Conservation (phyloP, 2,888 invertebrate species). For the Trissonchulus latispiculum region DNA sequence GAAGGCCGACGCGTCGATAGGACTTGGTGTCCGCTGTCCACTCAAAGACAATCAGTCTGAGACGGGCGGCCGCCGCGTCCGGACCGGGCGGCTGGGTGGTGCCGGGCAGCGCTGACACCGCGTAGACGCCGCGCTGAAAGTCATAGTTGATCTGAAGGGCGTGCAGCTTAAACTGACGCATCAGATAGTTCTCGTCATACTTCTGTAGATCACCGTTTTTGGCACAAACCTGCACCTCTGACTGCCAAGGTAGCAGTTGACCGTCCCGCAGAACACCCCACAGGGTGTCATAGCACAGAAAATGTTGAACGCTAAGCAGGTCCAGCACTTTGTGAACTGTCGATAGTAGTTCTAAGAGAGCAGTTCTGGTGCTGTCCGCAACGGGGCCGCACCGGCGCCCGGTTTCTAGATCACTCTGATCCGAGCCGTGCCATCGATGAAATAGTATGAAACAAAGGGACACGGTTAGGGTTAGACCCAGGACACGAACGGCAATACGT, state of each 20-base stretch:
- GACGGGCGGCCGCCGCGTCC: background rate
- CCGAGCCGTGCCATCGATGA: too few relatives aligned
- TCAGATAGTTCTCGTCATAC: slow-evolving; percentile 47
- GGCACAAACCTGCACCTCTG: slow-evolving; percentile 51
- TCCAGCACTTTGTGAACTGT: slow-evolving; percentile 38
- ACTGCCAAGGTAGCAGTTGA: slow-evolving; percentile 53
- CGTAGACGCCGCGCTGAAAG: slow-evolving; percentile 51
- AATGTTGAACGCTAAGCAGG: slow-evolving; percentile 50
- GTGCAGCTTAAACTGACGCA: slow-evolving; percentile 49
- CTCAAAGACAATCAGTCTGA: slow-evolving; percentile 48
- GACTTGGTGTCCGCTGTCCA: slow-evolving; percentile 45
- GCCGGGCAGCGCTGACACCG: slow-evolving; percentile 35
- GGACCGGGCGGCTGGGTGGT: too few relatives aligned
- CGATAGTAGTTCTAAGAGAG: background rate
- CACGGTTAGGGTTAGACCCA: too few relatives aligned
- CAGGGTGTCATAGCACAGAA: slow-evolving; percentile 53
- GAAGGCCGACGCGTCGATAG: slow-evolving; percentile 53
- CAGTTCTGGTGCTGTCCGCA: too few relatives aligned
- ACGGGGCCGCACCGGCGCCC: too few relatives aligned
- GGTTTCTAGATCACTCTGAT: too few relatives aligned
- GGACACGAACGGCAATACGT: too few relatives aligned
- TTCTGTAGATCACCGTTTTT: slow-evolving; percentile 40
- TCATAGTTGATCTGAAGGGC: slow-evolving; percentile 50
- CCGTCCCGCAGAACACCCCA: slow-evolving; percentile 54
- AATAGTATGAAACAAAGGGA: too few relatives aligned